phyloP scores from a whole-genome alignment of 2,888 invertebrate genomes.

The Andrena bicolor region DNA sequence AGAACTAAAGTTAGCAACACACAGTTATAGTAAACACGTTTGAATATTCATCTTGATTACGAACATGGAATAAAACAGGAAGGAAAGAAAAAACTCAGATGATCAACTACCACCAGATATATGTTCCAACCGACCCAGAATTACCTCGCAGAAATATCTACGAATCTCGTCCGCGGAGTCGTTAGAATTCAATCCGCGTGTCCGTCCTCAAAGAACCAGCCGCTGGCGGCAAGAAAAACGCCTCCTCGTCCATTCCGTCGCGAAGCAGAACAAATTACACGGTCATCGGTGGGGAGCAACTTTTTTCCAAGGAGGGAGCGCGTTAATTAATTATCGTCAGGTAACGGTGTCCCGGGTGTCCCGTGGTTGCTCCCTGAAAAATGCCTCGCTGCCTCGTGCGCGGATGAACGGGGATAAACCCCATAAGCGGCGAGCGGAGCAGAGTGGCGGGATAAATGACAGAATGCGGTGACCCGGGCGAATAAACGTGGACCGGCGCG shows the following conservation, averaged over 20 bases:
- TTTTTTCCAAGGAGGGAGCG: background rate
- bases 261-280: slow-evolving; percentile 6
- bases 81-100: too few relatives aligned
- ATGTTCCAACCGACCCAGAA: too few relatives aligned
- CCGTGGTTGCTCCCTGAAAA: slow-evolving; percentile 35
- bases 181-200: too few relatives aligned
- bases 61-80: too few relatives aligned
- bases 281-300: background rate
- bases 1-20: too few relatives aligned
- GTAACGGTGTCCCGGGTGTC: background rate
- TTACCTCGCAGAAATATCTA: too few relatives aligned
- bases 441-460: slow-evolving; percentile 33
- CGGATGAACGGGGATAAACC: slow-evolving; percentile 21
- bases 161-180: too few relatives aligned
- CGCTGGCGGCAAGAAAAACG: background rate
- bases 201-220: too few relatives aligned
- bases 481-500: slow-evolving; percentile 42
- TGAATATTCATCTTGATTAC: too few relatives aligned
- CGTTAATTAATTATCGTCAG: slow-evolving; percentile 40
- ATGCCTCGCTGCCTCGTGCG: background rate
- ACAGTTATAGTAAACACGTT: too few relatives aligned
- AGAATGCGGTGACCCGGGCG: slow-evolving; percentile 39
- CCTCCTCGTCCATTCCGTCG: background rate
- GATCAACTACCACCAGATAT: too few relatives aligned
- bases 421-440: slow-evolving; percentile 28